Evolutionary conservation across 2,797 vertebrate species (phyloP), one percentile per base, ranked within the genome.

Genomic region (Uromys caudimaculatus): DNA sequence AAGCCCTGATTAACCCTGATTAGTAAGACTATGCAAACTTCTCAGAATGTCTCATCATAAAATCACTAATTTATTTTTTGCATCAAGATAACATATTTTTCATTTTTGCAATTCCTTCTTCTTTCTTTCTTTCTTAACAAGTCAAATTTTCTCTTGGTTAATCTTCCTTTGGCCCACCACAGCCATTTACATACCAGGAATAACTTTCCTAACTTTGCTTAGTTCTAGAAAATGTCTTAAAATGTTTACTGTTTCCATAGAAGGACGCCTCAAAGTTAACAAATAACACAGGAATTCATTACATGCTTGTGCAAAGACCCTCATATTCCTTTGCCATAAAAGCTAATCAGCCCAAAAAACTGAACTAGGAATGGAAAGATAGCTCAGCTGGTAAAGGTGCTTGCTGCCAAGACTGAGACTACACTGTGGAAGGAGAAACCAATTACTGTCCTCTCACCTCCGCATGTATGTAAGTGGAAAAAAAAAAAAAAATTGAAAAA

Each of bases 161-260:
- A n/a, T 90, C 17, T 78, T 77, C 52, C 87, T 75, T 56, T 69
- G 71, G 21, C 35, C 27, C 76, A 69, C 13, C 44, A 19, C 12
- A 76, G 38, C 6, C 47, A 75, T 29, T 93, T 47, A 85, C 3
- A 23, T 7, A 27, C 27, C 29, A 84, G 14, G 88, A 91, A 41
- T 91, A 86, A 38, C 41, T 60, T 77, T 62, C 56, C 44, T 54
- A 23, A 90, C 21, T 23, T 24, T 88, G 11, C n/a, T 95, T 60
- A 83, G n/a, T 52, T 81, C 62, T 67, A 87, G 8, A 35, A 6
- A 17, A 1, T 75, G 89, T 62, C 95, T 91, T 96, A 41, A 90
- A 89, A 54, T 83, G 38, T 85, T 91, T 54, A 84, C 2, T 79
- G 94, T 69, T 79, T 84, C n/a, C 73, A 85, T 0, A 73, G 47